A percentile compares a stretch with the other conserved stretches of the same genome.
These are phyloP conservation scores for Notothenia rossii DNA, from an alignment of 2,113 vertebrate genomes.

Conservation along the genomic window DNA sequence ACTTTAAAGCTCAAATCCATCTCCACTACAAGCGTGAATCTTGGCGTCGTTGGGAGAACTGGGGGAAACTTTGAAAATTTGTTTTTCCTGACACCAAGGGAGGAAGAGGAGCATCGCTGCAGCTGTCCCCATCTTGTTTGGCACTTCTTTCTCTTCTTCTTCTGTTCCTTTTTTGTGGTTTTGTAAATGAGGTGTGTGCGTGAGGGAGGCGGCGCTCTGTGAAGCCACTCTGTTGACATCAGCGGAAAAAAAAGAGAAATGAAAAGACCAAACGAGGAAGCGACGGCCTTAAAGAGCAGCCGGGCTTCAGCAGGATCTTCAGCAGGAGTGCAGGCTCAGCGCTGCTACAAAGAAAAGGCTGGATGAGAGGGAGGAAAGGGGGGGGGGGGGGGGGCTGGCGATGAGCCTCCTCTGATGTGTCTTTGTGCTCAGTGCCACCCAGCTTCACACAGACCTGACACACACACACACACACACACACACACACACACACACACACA, in stretches of 20 bases:
- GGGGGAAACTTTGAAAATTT: conserved; percentile 73
- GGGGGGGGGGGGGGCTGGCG: conserved; percentile 34
- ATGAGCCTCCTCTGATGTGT: conserved; percentile 74
- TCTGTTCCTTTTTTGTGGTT: conserved; percentile 74
- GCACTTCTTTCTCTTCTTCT: conserved; percentile 47
- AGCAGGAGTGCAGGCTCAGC: conserved; percentile 81
- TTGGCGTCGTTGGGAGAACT: conserved; percentile 52
- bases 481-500: conserved; percentile 17
- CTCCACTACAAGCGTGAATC: conserved; percentile 34
- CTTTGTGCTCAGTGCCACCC: conserved; percentile 72
- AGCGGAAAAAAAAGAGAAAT: conserved; percentile 73
- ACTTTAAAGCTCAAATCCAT: conserved; percentile 64
- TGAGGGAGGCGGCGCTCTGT: conserved; percentile 73
- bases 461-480: conserved; percentile 22
- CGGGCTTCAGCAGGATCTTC: conserved; percentile 65
- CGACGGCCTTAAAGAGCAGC: conserved; percentile 76
- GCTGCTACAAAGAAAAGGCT: conserved; percentile 76
- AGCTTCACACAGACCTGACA: conserved; percentile 27
- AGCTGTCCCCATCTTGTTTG: conserved; percentile 77
- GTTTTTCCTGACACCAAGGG: conserved; percentile 68
- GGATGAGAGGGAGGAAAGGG: conserved; percentile 54
- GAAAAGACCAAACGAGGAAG: conserved; percentile 65
- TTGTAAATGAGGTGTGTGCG: conserved; percentile 81
- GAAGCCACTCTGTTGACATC: conserved; percentile 85
- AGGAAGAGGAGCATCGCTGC: conserved; percentile 52